These are phyloP conservation scores for Capricornis sumatraensis DNA, from an alignment of 2,113 vertebrate species.

Conservation along the genomic window DNA sequence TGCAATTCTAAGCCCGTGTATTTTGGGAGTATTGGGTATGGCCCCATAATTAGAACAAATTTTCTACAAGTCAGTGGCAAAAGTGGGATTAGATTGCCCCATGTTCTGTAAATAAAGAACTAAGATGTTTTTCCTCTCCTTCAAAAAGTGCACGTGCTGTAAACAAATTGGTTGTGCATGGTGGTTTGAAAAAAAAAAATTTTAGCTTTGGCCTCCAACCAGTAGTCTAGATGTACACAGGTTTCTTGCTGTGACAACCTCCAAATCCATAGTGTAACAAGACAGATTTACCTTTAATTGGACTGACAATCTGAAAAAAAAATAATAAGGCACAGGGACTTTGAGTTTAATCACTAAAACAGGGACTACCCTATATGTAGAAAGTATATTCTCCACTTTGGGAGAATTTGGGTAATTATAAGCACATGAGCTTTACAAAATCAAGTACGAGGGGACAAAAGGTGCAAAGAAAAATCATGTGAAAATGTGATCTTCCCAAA, in stretches of 20 bases:
- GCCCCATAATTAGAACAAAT: background rate
- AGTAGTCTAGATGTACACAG: background rate
- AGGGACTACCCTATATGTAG: background rate
- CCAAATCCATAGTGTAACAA: background rate
- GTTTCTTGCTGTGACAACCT: background rate
- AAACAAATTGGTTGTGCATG: background rate
- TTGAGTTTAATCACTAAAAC: background rate
- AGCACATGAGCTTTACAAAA: background rate
- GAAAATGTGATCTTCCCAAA: background rate
- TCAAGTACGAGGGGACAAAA: background rate
- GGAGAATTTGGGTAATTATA: background rate
- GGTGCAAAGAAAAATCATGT: background rate
- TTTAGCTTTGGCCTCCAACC: background rate
- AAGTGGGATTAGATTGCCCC: background rate
- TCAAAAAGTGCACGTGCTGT: background rate
- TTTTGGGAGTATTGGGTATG: background rate
- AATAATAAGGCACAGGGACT: background rate
- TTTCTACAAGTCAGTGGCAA: background rate
- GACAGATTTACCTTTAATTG: background rate
- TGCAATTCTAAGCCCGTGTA: background rate
- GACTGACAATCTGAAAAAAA: background rate
- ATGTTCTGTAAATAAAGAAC: background rate
- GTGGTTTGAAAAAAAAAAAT: background rate
- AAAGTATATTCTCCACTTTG: background rate
- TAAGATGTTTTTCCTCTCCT: background rate